phyloP scores from a whole-genome alignment of 2,888 invertebrate genomes.

The Acronicta psi region DNA sequence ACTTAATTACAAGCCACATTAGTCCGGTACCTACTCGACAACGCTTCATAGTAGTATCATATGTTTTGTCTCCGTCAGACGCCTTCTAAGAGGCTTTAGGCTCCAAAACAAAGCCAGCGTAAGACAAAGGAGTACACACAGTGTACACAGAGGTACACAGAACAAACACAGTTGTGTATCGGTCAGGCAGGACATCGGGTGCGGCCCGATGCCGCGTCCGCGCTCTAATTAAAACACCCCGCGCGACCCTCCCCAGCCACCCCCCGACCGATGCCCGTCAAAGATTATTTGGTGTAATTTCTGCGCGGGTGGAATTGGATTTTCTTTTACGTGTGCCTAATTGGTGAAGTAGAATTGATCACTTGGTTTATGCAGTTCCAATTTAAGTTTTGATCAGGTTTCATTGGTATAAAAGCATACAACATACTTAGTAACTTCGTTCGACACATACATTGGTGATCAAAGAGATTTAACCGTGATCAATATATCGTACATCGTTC shows the following conservation, averaged over 20 bases:
- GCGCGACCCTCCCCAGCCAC: constrained; percentile 59
- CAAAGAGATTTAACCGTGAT: not conserved
- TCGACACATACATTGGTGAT: not conserved
- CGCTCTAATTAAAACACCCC: constrained; percentile 86
- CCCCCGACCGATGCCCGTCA: constrained; percentile 60
- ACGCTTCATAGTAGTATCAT: constrained; percentile 35
- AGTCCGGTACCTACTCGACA: constrained; percentile 24
- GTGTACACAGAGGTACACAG: constrained; percentile 53
- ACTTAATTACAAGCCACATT: constrained; percentile 39
- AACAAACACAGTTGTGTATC: constrained; percentile 61
- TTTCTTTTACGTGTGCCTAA: constrained; percentile 46
- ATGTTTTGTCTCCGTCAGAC: constrained; percentile 45
- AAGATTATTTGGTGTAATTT: constrained; percentile 66
- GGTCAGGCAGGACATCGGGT: constrained; percentile 61
- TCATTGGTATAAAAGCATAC: no score
- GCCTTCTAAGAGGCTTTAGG: constrained; percentile 51
- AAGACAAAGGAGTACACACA: constrained; percentile 57
- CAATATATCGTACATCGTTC: not conserved
- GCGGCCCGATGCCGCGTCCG: constrained; percentile 77
- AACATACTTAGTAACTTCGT: no score
- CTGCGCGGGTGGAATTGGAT: constrained; percentile 41
- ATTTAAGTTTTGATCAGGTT: no score
- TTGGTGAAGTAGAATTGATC: constrained; percentile 42
- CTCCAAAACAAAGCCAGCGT: constrained; percentile 54
- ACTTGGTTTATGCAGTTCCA: constrained; percentile 40